phyloP scores from a whole-genome alignment of 1,140 invertebrate genomes.

The Drosophila santomea region DNA sequence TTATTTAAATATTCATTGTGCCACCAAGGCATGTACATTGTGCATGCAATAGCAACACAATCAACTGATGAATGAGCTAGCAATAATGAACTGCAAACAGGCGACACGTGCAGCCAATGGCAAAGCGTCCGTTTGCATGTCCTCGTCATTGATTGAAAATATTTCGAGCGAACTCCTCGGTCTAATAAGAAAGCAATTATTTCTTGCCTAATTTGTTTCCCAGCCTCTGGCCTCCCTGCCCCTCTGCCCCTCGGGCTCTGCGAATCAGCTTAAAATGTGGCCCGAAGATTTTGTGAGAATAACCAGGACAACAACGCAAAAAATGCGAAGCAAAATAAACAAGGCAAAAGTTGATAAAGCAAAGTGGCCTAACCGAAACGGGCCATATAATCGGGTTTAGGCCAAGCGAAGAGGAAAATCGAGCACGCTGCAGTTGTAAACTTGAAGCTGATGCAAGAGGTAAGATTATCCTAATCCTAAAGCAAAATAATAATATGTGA shows the following conservation, averaged over 20 bases:
- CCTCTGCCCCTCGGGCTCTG: not conserved
- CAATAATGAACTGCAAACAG: slow-evolving; percentile 64
- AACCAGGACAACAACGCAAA: slow-evolving; percentile 40
- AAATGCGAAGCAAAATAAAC: slow-evolving; percentile 50
- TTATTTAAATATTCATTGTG: slow-evolving; percentile 60
- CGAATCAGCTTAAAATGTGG: slow-evolving; percentile 71
- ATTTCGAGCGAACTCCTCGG: slow-evolving; percentile 33
- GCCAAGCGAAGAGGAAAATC: slow-evolving; percentile 3
- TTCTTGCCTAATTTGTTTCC: slow-evolving; percentile 69
- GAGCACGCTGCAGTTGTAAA: slow-evolving; percentile 6
- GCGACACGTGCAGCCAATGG: slow-evolving; percentile 50
- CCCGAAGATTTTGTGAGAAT: slow-evolving; percentile 18
- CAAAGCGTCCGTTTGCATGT: not conserved
- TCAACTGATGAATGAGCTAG: slow-evolving; percentile 67
- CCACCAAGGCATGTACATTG: slow-evolving; percentile 24
- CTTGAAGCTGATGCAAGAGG: not conserved
- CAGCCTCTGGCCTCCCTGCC: slow-evolving; percentile 11
- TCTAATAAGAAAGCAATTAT: slow-evolving; percentile 74
- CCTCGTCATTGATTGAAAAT: slow-evolving; percentile 59
- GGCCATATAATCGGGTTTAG: slow-evolving; percentile 30
- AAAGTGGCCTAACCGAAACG: slow-evolving; percentile 53
- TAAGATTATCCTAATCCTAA: not conserved
- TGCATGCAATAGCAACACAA: slow-evolving; percentile 28
- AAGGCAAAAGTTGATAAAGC: slow-evolving; percentile 64
- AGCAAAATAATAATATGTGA: no score